Base-by-base conservation (phyloP, 2,888 invertebrate genomes). In the Eupithecia centaureata region DNA sequence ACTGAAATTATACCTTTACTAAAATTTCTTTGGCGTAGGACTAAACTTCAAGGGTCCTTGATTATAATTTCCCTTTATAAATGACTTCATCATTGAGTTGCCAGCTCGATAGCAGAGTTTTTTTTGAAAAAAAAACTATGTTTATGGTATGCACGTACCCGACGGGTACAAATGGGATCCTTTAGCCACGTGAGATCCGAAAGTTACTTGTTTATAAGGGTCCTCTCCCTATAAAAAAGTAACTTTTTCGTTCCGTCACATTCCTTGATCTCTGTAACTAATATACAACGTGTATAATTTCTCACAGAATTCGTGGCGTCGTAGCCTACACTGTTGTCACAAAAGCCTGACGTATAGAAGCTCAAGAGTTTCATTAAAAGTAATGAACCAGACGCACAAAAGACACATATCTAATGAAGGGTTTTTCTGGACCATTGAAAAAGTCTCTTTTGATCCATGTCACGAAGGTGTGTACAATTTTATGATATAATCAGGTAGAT, bases 361-460 rank as follows among this genome's bases (percentile, higher is more conserved):
- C 27, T 52, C 52, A 25, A 52, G 28, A 25, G 58, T 63, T 60
- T 63, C 63, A 67, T 67, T 67, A 67, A 60, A 67, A 63, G 33
- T 67, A 67, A 67, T 33, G 67, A 67, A 63, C 56, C 47, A 47
- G 35, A 42, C 56, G 27, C 61, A 52, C 18, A 33, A 60, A 51
- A 52, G 33, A 67, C 57, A 30, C 25, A 28, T 28, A 51, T 51
- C 52, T 67, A 67, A 67, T 67, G 62, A 67, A 61, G 57, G 22
- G 30, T 18, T 57, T 33, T 22, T 18, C 22, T 57, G 4, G 30
- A 5, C 57, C 32, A n/a, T 3, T 30, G 54, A 56, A 56, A 30
- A 56, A 8, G n/a, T 56, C 28, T 30, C 54, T 56, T 56, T 56
- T 52, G 28, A 56, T 28, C 30, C n/a, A 56, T 52, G 15, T 52